A percentile compares a stretch with the other conserved stretches of the same genome.
These are phyloP conservation scores for Cephus cinctus DNA, from an alignment of 1,140 invertebrate species.

Conservation along the genomic window DNA sequence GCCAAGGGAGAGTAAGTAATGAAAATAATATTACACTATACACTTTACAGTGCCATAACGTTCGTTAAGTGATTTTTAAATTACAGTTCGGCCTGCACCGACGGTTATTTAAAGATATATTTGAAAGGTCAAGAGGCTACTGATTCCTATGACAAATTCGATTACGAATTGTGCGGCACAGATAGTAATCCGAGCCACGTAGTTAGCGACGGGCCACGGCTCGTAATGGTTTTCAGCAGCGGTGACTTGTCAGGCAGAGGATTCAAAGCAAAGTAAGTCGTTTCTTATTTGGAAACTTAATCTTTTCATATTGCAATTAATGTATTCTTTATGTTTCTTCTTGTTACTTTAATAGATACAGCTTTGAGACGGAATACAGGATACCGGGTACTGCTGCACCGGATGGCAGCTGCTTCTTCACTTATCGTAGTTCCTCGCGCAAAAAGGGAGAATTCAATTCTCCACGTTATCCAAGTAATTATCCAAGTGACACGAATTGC, in stretches of 20 bases:
- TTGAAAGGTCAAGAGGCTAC: constrained; percentile 90
- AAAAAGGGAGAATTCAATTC: constrained; percentile 93
- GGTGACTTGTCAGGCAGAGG: constrained; percentile 84
- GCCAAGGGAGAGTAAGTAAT: constrained; percentile 65
- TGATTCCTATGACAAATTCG: constrained; percentile 89
- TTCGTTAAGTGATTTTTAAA: constrained; percentile 14
- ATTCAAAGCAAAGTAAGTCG: constrained; percentile 76
- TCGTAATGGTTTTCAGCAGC: constrained; percentile 91
- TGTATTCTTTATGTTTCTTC: constrained; percentile 12
- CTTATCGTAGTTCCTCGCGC: constrained; percentile 80
- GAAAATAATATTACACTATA: constrained; percentile 3
- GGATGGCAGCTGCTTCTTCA: constrained; percentile 86
- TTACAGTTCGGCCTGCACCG: constrained; percentile 70
- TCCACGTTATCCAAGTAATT: constrained; percentile 92
- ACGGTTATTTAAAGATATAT: constrained; percentile 90
- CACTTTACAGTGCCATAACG: neutral
- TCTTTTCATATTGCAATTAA: constrained; percentile 1
- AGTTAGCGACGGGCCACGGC: constrained; percentile 85
- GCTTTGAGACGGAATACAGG: constrained; percentile 87
- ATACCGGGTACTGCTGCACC: constrained; percentile 93
- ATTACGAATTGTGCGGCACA: constrained; percentile 88
- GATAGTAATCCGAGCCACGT: constrained; percentile 67
- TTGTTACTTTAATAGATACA: constrained; percentile 58
- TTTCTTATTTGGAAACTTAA: neutral
- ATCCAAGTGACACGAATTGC: constrained; percentile 91